These are phyloP conservation scores for Butorides virescens DNA, from an alignment of 2,113 vertebrate species.

Conservation along the genomic window DNA sequence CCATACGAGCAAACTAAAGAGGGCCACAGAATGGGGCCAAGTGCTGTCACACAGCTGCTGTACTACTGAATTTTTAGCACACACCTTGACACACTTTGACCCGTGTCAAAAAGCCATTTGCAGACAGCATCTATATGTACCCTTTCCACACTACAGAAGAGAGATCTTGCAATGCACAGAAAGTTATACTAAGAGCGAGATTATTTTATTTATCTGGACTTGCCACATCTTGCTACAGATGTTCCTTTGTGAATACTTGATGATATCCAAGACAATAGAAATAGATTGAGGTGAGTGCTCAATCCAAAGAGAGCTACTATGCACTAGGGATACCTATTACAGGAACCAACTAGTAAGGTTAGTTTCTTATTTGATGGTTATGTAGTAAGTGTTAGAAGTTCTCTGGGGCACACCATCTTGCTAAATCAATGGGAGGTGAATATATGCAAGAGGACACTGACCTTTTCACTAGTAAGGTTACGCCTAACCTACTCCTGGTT, in stretches of 20 bases:
- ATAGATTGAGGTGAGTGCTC: not conserved
- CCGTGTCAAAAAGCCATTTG: not conserved
- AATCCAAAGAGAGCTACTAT: not conserved
- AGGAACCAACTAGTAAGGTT: not conserved
- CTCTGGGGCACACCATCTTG: not conserved
- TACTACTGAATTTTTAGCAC: not conserved
- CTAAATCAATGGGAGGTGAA: not conserved
- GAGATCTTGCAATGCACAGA: not conserved
- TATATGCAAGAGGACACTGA: not conserved
- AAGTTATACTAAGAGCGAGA: not conserved
- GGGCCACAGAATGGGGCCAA: not conserved
- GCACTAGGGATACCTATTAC: not conserved
- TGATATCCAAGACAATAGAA: not conserved
- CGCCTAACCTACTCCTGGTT: not conserved
- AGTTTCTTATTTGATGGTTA: not conserved
- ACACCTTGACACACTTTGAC: not conserved
- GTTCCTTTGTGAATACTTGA: not conserved
- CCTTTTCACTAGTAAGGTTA: not conserved
- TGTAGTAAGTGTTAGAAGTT: not conserved
- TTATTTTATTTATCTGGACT: not conserved
- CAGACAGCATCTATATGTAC: not conserved
- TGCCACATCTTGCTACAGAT: not conserved
- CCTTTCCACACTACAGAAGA: not conserved
- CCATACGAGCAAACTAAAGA: not conserved
- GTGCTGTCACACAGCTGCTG: not conserved